Conservation (phyloP, 2,113 vertebrate species). For the Athene noctua region DNA sequence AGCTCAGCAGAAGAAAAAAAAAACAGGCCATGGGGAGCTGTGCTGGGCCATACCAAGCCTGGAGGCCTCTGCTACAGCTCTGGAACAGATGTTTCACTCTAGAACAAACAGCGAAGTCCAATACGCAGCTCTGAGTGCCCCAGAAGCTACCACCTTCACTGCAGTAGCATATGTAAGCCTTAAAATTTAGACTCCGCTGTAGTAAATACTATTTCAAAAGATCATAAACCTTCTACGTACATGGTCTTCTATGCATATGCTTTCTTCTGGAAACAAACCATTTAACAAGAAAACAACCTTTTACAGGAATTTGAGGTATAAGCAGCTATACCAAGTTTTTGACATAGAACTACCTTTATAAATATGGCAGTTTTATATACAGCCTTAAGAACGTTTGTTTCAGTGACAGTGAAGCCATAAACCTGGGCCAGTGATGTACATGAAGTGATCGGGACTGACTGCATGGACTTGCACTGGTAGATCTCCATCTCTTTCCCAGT, state of each 20-base stretch:
- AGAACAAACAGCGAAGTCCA: not conserved
- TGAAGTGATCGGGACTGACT: not conserved
- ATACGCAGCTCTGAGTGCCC: not conserved
- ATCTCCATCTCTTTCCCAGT: not conserved
- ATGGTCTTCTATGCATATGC: not conserved
- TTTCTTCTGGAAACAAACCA: not conserved
- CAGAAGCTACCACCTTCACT: not conserved
- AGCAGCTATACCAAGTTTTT: not conserved
- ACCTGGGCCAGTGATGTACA: not conserved
- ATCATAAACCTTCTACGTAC: not conserved
- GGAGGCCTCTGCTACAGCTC: not conserved
- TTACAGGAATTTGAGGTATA: not conserved
- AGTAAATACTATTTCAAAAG: not conserved
- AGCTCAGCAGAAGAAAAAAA: not conserved
- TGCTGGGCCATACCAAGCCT: not conserved
- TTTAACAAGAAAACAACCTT: not conserved
- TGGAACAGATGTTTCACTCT: not conserved
- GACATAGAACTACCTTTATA: not conserved
- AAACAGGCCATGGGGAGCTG: not conserved
- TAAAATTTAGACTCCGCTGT: not conserved
- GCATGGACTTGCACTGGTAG: not conserved
- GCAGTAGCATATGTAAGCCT: fast-evolving
- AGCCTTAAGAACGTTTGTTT: not conserved
- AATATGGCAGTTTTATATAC: fast-evolving
- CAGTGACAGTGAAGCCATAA: not conserved